Percentiles rank a stretch among this genome's conserved stretches.
These are phyloP conservation scores for Drosophila ezoana DNA, from an alignment of 2,888 invertebrate species.

Conservation along the genomic window DNA sequence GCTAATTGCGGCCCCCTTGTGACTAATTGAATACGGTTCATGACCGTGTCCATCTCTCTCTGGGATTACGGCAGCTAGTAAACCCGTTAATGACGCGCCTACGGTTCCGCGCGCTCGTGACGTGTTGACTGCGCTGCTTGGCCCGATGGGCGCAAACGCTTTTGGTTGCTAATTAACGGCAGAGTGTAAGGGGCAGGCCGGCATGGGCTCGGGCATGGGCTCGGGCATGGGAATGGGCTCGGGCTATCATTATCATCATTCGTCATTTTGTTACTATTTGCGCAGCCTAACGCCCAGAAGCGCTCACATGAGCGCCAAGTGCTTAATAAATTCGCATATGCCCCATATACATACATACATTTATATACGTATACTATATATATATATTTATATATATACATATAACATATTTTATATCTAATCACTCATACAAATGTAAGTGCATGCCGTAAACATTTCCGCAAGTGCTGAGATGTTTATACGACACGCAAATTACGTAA, in stretches of 20 bases:
- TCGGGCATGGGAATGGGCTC: not conserved
- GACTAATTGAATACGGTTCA: constrained; percentile 45
- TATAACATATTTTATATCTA: constrained; percentile 33
- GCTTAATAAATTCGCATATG: constrained; percentile 54
- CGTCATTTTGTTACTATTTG: constrained; percentile 58
- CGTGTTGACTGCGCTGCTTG: constrained; percentile 19
- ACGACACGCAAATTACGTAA: constrained; percentile 13
- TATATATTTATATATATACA: not conserved
- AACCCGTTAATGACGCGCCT: constrained; percentile 50
- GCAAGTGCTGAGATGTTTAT: constrained; percentile 26
- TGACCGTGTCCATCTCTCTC: constrained; percentile 11
- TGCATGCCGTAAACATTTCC: constrained; percentile 41
- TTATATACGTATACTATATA: not conserved
- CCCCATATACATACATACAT: constrained; percentile 9
- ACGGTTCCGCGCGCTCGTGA: constrained; percentile 44
- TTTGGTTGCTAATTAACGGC: constrained; percentile 36
- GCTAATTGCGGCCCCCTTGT: constrained; percentile 61
- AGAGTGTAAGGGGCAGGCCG: constrained; percentile 9
- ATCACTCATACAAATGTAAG: constrained; percentile 34
- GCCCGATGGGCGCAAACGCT: constrained; percentile 7
- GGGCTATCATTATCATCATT: constrained; percentile 51
- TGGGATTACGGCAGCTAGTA: constrained; percentile 22
- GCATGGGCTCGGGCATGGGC: not conserved
- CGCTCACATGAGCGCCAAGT: constrained; percentile 65
- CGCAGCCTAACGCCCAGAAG: constrained; percentile 31